Evolutionary conservation across 2,797 vertebrate species (phyloP).

Genomic region (Chiroxiphia lanceolata): DNA sequence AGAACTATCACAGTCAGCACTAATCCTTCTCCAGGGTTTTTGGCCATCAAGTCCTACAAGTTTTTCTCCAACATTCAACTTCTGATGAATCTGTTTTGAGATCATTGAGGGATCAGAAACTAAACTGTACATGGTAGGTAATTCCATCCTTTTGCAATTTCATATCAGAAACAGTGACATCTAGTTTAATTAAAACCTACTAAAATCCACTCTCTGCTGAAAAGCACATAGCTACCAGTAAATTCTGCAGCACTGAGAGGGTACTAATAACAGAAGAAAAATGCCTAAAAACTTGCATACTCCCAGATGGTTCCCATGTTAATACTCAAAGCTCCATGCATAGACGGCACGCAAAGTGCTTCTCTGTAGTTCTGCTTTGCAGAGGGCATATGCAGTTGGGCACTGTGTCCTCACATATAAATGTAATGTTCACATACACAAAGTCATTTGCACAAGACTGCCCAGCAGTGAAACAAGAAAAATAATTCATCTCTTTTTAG

Average conservation of each 20-base stretch:
- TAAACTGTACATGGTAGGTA: not conserved
- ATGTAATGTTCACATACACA: not conserved
- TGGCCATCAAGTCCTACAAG: not conserved
- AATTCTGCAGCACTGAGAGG: not conserved
- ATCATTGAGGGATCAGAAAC: not conserved
- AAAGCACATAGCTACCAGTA: not conserved
- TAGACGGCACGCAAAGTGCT: not conserved
- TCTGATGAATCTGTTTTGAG: not conserved
- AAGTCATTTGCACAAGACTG: not conserved
- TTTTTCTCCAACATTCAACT: not conserved
- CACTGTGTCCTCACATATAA: not conserved
- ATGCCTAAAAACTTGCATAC: not conserved
- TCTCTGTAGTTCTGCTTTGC: not conserved
- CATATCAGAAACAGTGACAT: not conserved
- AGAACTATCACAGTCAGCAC: not conserved
- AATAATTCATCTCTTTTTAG: not conserved
- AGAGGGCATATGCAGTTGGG: not conserved
- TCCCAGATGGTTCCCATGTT: not conserved
- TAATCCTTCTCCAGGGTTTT: not conserved
- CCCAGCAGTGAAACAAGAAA: not conserved
- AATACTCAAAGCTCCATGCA: not conserved
- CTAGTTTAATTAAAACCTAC: not conserved
- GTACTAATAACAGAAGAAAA: not conserved
- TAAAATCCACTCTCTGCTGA: not conserved
- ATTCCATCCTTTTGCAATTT: not conserved